Evolutionary conservation across 2,797 vertebrate species (phyloP).

Genomic region (Numenius phaeopus): DNA sequence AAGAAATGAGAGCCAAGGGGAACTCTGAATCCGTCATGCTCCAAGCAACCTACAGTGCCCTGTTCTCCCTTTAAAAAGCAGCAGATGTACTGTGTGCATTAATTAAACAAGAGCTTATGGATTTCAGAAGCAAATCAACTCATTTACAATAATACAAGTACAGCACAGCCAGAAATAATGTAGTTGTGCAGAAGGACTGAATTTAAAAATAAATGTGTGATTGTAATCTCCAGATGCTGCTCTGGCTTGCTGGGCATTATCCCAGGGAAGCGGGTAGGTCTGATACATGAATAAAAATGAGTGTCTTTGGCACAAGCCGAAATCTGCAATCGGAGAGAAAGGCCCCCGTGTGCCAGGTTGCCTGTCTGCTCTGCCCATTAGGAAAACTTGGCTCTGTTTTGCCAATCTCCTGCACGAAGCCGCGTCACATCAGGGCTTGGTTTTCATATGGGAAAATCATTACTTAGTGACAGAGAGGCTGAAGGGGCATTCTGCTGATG

Average conservation of each 20-base stretch:
- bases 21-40: conserved; percentile 22
- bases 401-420: background rate
- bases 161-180: conserved; percentile 65
- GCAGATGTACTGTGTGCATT: conserved; percentile 67
- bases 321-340: background rate
- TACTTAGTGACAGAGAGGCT: background rate
- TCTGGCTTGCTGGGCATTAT: conserved; percentile 65
- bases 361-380: background rate
- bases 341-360: background rate
- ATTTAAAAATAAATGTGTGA: conserved; percentile 69
- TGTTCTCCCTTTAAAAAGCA: conserved; percentile 62
- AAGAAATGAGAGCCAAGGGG: conserved; percentile 52
- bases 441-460: background rate
- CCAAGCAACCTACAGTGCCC: conserved; percentile 37
- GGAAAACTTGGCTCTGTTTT: background rate
- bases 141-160: conserved; percentile 68
- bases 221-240: conserved; percentile 69
- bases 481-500: background rate
- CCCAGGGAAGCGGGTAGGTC: conserved; percentile 44
- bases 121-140: conserved; percentile 69
- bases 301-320: conserved; percentile 34
- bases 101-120: conserved; percentile 72
- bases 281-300: conserved; percentile 44
- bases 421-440: background rate
- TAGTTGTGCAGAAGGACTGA: conserved; percentile 67